phyloP scores from a whole-genome alignment of 2,113 vertebrate species.

The Periophthalmodon schlosseri region DNA sequence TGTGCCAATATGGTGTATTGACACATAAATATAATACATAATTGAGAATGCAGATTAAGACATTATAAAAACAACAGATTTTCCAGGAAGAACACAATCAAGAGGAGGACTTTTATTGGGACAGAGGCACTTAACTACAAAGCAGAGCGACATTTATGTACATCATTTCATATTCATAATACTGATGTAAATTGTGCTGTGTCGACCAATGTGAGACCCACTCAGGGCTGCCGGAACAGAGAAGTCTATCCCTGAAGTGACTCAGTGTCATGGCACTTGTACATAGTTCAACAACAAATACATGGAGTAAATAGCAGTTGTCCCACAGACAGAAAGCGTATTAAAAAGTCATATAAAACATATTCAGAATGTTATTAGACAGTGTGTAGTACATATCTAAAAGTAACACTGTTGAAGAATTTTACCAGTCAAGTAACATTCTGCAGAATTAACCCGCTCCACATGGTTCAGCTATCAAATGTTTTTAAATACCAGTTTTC shows the following conservation, averaged over 20 bases:
- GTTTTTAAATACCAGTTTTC: neutral
- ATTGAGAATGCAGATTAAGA: no score
- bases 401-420: constrained; percentile 27
- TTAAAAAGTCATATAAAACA: constrained; percentile 66
- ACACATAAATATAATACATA: no score
- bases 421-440: neutral
- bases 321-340: constrained; percentile 18
- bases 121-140: constrained; percentile 6
- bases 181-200: neutral
- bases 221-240: neutral
- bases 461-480: neutral
- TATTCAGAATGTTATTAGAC: constrained; percentile 41
- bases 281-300: constrained; percentile 11
- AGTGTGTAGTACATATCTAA: constrained; percentile 49
- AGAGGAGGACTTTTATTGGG: constrained; percentile 5
- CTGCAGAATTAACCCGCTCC: constrained; percentile 3
- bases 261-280: neutral
- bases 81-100: neutral
- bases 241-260: neutral
- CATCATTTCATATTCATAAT: neutral
- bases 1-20: no score
- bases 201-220: neutral
- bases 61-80: neutral
- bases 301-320: constrained; percentile 11
- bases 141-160: constrained; percentile 3